Evolutionary conservation across 2,797 vertebrate species (phyloP).

Genomic region (Darevskia mixta): DNA sequence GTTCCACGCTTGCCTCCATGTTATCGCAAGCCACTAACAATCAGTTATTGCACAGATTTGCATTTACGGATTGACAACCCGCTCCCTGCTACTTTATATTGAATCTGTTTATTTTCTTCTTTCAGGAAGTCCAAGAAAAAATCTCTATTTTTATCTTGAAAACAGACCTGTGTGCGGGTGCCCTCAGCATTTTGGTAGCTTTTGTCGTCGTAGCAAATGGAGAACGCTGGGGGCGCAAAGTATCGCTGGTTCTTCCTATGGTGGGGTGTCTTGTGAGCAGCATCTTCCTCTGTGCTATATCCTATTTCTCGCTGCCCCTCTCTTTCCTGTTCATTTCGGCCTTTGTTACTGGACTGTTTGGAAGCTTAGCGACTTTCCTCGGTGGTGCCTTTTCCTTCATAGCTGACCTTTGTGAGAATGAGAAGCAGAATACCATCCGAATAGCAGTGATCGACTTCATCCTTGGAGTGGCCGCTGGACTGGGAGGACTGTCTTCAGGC

Average conservation of each 20-base stretch:
- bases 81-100: not conserved
- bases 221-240: slow-evolving; percentile 89
- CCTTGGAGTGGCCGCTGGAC: slow-evolving; percentile 88
- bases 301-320: slow-evolving; percentile 86
- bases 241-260: slow-evolving; percentile 88
- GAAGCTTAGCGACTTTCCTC: slow-evolving; percentile 88
- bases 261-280: slow-evolving; percentile 82
- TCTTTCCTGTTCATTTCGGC: slow-evolving; percentile 85
- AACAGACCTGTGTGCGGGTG: slow-evolving; percentile 83
- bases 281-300: slow-evolving; percentile 79
- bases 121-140: slow-evolving; percentile 91
- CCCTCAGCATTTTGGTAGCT: slow-evolving; percentile 89
- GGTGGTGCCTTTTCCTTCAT: slow-evolving; percentile 93
- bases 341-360: slow-evolving; percentile 86
- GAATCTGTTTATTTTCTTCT: slow-evolving; percentile 52
- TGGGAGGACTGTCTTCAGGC: slow-evolving; percentile 88
- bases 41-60: no score
- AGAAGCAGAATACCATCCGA: slow-evolving; percentile 87
- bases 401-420: slow-evolving; percentile 86
- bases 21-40: no score
- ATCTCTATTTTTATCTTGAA: slow-evolving; percentile 89
- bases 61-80: not conserved
- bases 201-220: slow-evolving; percentile 91
- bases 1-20: no score
- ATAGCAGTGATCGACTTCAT: slow-evolving; percentile 93